Percentiles rank a stretch among this genome's conserved stretches.
These are phyloP conservation scores for Sthenelais limicola DNA, from an alignment of 2,888 invertebrate species.

Conservation along the genomic window DNA sequence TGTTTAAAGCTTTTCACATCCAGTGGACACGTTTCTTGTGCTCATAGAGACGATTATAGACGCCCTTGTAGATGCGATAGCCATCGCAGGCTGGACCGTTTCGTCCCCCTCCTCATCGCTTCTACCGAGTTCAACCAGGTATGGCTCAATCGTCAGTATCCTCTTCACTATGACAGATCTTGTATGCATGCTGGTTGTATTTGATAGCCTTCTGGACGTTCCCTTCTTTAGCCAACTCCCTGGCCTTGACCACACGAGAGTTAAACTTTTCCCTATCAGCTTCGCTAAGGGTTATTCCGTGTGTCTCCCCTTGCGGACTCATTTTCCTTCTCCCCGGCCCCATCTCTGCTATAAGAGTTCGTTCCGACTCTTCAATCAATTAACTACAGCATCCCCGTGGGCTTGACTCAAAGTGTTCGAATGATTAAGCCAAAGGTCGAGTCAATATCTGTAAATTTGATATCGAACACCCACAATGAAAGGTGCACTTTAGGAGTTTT, in stretches of 20 bases:
- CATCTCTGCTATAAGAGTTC: too few relatives aligned
- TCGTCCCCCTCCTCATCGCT: constrained; percentile 56
- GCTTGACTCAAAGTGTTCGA: too few relatives aligned
- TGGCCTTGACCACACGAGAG: constrained; percentile 58
- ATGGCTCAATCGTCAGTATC: constrained; percentile 65
- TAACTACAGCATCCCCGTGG: too few relatives aligned
- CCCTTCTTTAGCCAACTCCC: constrained; percentile 58
- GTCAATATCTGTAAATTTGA: too few relatives aligned
- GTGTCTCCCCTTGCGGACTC: background rate
- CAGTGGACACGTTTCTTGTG: constrained; percentile 73
- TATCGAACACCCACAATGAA: too few relatives aligned
- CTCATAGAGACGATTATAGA: constrained; percentile 67
- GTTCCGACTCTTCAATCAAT: too few relatives aligned
- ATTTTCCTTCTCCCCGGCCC: constrained; percentile 37
- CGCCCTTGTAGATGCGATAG: constrained; percentile 64
- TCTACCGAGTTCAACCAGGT: too few relatives aligned
- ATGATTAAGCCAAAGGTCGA: too few relatives aligned
- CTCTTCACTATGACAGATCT: constrained; percentile 57
- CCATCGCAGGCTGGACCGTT: constrained; percentile 67
- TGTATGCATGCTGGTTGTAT: constrained; percentile 60
- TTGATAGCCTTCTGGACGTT: constrained; percentile 59
- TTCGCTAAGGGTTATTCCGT: background rate
- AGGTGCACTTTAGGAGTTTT: too few relatives aligned
- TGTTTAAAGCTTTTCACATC: constrained; percentile 68
- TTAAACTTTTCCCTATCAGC: constrained; percentile 54